phyloP scores from a whole-genome alignment of 2,888 invertebrate genomes.

The Hipparchia sbordonii region DNA sequence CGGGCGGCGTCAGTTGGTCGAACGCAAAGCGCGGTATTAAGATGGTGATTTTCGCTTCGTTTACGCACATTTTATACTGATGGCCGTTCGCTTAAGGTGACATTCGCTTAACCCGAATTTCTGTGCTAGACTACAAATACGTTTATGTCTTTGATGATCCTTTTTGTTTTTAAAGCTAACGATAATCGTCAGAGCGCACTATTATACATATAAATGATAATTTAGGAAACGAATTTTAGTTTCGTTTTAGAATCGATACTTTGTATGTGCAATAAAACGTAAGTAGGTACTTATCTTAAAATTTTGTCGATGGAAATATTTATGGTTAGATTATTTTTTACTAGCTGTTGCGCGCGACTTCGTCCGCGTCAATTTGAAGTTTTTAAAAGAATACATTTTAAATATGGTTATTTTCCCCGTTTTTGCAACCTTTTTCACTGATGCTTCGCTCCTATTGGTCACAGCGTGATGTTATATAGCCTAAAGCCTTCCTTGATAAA shows the following conservation, averaged over 20 bases:
- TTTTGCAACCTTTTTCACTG: no score
- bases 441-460: no score
- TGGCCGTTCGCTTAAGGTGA: conserved; percentile 19
- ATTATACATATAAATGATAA: neutral
- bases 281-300: no score
- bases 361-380: no score
- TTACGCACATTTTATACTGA: conserved; percentile 38
- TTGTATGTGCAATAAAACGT: no score
- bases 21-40: conserved; percentile 51
- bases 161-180: neutral
- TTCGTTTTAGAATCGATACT: neutral
- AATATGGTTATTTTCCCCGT: no score
- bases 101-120: conserved; percentile 16
- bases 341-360: no score
- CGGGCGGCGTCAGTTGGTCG: conserved; percentile 45
- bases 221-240: neutral
- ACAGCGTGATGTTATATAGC: no score
- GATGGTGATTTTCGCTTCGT: conserved; percentile 36
- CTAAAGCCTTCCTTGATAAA: no score
- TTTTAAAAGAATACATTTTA: no score
- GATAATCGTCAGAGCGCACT: neutral
- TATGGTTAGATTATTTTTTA: no score
- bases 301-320: no score
- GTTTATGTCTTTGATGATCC: neutral
- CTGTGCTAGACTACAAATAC: neutral